phyloP scores from a whole-genome alignment of 2,888 invertebrate genomes.

The Ypsolopha scabrella region DNA sequence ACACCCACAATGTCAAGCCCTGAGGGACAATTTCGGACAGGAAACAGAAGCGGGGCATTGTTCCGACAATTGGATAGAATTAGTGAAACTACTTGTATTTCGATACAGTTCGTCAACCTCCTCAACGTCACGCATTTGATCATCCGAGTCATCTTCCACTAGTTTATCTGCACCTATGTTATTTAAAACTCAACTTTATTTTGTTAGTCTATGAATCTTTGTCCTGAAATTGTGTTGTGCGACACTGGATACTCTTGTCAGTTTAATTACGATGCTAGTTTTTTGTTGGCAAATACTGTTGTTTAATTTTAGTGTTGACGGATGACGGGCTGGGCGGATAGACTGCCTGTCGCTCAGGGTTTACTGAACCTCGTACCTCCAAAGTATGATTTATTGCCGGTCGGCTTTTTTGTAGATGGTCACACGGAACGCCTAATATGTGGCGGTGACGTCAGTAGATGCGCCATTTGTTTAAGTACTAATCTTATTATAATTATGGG shows the following conservation, averaged over 20 bases:
- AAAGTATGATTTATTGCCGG: slow-evolving; percentile 19
- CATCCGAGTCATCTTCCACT: not conserved
- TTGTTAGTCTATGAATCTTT: no score
- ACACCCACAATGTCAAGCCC: not conserved
- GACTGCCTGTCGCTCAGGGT: slow-evolving; percentile 29
- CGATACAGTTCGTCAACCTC: slow-evolving; percentile 22
- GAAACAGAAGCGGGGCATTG: slow-evolving; percentile 19
- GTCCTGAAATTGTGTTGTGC: not conserved
- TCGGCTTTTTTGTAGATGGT: slow-evolving; percentile 10
- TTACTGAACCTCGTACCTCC: slow-evolving; percentile 18
- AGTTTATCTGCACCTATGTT: no score
- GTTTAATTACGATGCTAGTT: slow-evolving; percentile 24
- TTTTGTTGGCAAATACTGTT: slow-evolving; percentile 22
- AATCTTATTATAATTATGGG: no score
- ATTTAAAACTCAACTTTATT: no score
- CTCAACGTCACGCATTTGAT: not conserved
- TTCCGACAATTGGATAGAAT: slow-evolving; percentile 29
- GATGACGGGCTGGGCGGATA: slow-evolving; percentile 11
- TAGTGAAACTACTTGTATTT: slow-evolving; percentile 12
- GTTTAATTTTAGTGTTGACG: slow-evolving; percentile 18
- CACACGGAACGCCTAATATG: no score
- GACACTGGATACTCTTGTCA: slow-evolving; percentile 22
- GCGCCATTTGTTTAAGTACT: not conserved
- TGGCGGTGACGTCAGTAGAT: slow-evolving; percentile 12
- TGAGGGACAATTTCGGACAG: slow-evolving; percentile 14